Percentiles rank a stretch among this genome's conserved stretches.
These are phyloP conservation scores for Pseudococcus jackbeardsleyi DNA, from an alignment of 2,888 invertebrate genomes.

Conservation along the genomic window DNA sequence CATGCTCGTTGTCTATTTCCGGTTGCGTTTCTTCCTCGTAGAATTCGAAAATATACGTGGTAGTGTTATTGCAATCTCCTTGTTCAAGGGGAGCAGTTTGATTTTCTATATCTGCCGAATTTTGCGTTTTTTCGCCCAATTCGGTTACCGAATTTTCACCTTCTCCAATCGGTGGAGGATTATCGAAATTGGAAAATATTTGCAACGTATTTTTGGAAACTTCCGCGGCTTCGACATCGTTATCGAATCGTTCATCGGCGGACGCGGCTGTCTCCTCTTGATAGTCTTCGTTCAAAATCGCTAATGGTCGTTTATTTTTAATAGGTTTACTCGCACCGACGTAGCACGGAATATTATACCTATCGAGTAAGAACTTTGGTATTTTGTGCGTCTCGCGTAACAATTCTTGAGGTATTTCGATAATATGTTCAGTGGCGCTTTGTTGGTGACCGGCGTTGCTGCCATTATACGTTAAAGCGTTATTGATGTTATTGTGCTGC, in stretches of 20 bases:
- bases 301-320: conserved; percentile 20
- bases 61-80: conserved; percentile 58
- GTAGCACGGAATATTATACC: conserved; percentile 61
- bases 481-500: conserved; percentile 47
- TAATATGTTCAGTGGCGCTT: conserved; percentile 32
- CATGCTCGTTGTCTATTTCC: conserved; percentile 2
- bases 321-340: conserved; percentile 4
- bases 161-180: conserved; percentile 31
- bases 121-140: conserved; percentile 22
- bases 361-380: conserved; percentile 58
- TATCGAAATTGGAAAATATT: conserved; percentile 12
- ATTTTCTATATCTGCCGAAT: conserved; percentile 43
- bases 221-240: background rate
- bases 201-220: background rate
- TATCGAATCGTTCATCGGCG: background rate
- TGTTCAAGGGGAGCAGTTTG: conserved; percentile 23
- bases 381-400: conserved; percentile 51
- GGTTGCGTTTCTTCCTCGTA: conserved; percentile 51
- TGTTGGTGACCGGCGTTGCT: background rate
- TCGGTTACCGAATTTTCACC: conserved; percentile 52
- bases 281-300: conserved; percentile 23
- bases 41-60: conserved; percentile 61
- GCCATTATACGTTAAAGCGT: background rate
- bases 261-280: background rate
- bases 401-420: conserved; percentile 55